Evolutionary conservation across 2,888 invertebrate genomes (phyloP), one percentile per base, ranked within the genome.

Genomic region (Ligdia adustata): DNA sequence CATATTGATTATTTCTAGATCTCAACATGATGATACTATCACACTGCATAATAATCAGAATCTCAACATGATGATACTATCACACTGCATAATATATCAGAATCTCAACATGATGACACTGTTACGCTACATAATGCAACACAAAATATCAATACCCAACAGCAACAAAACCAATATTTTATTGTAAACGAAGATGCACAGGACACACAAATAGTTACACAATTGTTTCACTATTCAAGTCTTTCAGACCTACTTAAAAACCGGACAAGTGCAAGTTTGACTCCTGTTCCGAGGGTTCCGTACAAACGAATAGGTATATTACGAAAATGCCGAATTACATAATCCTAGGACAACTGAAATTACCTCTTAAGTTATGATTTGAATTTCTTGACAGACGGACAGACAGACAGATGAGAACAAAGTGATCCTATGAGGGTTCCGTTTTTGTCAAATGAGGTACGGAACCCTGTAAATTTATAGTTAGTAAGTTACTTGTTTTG

Each of bases 131-230:
- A n/a, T n/a, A n/a, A n/a, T n/a, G n/a, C n/a, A n/a, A n/a, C n/a
- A n/a, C n/a, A n/a, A n/a, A n/a, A n/a, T 27, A 27, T 11, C 27
- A 27, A 27, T 27, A 27, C 9, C 27, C 27, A 27, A 27, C 27
- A 27, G 11, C 27, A 27, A 27, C 27, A 27, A 27, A 27, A 27
- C 27, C 27, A 27, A 27, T 27, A 27, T 27, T 27, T 27, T 9
- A 27, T 27, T 27, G 27, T 27, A 27, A 27, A 40, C 31, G 40
- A 40, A 40, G 31, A 31, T 31, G 40, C 27, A 40, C 24, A 40
- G 31, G 29, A 40, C 39, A 31, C 40, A 40, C 40, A 40, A 31
- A 40, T 31, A 40, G 39, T 39, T 40, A 40, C 40, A 40, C 40
- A 31, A 40, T 40, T 40, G 40, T 31, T 40, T 40, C 31, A 31